phyloP scores from a whole-genome alignment of 2,888 invertebrate species.

The Drosophila affinis region DNA sequence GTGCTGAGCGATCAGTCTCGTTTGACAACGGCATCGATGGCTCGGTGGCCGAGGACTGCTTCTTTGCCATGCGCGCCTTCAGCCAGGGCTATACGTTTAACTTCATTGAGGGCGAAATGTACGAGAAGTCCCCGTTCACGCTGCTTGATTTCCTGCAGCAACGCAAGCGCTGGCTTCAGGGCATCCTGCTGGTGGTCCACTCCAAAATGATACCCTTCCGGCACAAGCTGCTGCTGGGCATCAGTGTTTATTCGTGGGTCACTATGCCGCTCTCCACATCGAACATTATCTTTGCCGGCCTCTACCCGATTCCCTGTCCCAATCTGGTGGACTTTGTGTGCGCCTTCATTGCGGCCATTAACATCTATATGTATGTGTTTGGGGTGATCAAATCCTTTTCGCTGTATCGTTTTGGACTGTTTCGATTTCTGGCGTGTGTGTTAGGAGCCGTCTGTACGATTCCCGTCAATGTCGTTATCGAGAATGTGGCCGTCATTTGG shows the following conservation, averaged over 20 bases:
- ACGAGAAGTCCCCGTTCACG: slow-evolving; percentile 98
- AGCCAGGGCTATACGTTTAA: slow-evolving; percentile 95
- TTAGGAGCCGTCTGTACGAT: slow-evolving; percentile 94
- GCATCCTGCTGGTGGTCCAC: slow-evolving; percentile 94
- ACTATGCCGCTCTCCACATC: slow-evolving; percentile 96
- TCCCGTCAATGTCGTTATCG: slow-evolving; percentile 96
- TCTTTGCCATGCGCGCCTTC: slow-evolving; percentile 97
- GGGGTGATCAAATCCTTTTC: slow-evolving; percentile 98
- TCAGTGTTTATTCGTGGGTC: slow-evolving; percentile 98
- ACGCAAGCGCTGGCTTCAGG: slow-evolving; percentile 97
- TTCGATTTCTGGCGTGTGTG: slow-evolving; percentile 91
- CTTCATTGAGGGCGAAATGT: slow-evolving; percentile 99
- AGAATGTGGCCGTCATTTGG: slow-evolving; percentile 97
- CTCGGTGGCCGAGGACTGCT: slow-evolving; percentile 99
- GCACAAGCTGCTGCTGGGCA: slow-evolving; percentile 91
- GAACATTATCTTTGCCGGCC: slow-evolving; percentile 92
- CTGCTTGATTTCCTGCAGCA: slow-evolving; percentile 98
- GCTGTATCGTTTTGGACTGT: slow-evolving; percentile 91
- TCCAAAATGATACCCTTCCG: slow-evolving; percentile 91
- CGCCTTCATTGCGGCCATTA: slow-evolving; percentile 96
- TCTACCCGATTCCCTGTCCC: slow-evolving; percentile 95
- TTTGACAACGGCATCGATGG: slow-evolving; percentile 98
- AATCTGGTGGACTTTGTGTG: slow-evolving; percentile 92
- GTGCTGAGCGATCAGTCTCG: slow-evolving; percentile 95
- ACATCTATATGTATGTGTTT: slow-evolving; percentile 98